Percentiles rank a stretch among this genome's conserved stretches.
Conservation (phyloP, 2,113 vertebrate species). For the Megalops atlanticus region DNA sequence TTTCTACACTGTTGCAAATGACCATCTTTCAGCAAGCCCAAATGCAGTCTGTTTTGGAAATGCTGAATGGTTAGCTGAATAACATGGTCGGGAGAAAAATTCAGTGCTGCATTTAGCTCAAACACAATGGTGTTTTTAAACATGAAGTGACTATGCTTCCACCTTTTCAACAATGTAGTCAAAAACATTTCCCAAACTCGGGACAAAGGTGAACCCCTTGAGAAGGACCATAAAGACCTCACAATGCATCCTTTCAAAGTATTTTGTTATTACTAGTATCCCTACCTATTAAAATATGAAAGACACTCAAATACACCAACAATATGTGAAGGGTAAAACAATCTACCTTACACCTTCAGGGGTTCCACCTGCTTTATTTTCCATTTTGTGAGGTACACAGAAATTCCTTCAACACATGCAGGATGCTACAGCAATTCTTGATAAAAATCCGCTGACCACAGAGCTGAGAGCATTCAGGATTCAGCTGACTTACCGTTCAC, state of each 20-base stretch:
- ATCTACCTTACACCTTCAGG: conserved; percentile 16
- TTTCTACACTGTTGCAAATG: background rate
- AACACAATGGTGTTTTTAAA: background rate
- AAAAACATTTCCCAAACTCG: background rate
- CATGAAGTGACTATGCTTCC: conserved; percentile 26
- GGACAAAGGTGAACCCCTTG: conserved; percentile 18
- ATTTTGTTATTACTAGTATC: background rate
- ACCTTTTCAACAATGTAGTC: conserved; percentile 22
- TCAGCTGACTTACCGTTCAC: conserved; percentile 26
- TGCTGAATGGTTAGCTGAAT: background rate
- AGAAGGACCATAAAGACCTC: conserved; percentile 8
- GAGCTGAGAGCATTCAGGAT: background rate
- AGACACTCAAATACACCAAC: conserved; percentile 12
- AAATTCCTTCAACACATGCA: conserved; percentile 21
- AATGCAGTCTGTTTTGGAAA: background rate
- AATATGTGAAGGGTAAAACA: conserved; percentile 3
- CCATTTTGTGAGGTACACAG: background rate
- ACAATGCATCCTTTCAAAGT: background rate
- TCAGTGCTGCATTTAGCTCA: background rate
- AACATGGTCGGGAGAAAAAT: background rate
- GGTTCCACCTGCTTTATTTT: conserved; percentile 19
- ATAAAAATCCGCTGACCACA: background rate
- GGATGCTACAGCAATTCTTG: conserved; percentile 28
- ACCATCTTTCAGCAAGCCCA: background rate
- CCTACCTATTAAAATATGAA: conserved; percentile 2